phyloP scores from a whole-genome alignment of 92 coral and sea anemone species.

The Parazoanthus swiftii region DNA sequence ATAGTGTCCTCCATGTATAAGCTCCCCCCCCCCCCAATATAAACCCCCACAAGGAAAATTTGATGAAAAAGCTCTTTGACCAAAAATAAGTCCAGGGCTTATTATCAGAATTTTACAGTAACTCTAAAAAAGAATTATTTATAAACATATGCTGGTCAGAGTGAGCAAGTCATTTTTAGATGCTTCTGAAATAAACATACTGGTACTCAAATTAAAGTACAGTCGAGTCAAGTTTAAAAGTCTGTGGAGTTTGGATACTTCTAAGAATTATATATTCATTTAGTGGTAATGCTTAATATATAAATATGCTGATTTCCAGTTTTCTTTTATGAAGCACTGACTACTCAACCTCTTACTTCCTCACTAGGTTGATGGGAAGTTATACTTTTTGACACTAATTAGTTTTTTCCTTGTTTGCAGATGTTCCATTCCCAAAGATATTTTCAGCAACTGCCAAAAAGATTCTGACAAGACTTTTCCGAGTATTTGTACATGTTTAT shows the following conservation, averaged over 20 bases:
- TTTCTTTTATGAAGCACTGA: too few relatives aligned
- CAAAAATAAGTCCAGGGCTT: too few relatives aligned
- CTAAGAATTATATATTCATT: too few relatives aligned
- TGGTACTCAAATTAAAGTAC: neutral
- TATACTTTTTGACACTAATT: neutral
- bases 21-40: too few relatives aligned
- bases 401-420: conserved; percentile 51
- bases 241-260: too few relatives aligned
- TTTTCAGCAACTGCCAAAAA: conserved; percentile 91
- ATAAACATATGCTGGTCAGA: neutral
- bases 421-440: conserved; percentile 87
- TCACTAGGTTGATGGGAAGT: neutral
- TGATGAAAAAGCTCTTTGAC: too few relatives aligned
- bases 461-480: conserved; percentile 89
- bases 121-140: neutral
- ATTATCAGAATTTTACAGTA: too few relatives aligned
- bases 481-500: conserved; percentile 98
- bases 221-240: neutral
- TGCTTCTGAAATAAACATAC: neutral
- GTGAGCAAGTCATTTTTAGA: neutral
- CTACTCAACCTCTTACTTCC: too few relatives aligned
- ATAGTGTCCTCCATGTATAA: too few relatives aligned
- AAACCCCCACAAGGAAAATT: too few relatives aligned
- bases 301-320: too few relatives aligned
- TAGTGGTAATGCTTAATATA: too few relatives aligned